phyloP scores from a whole-genome alignment of 1,140 invertebrate species.

The Pseudomyrmex sp. region DNA sequence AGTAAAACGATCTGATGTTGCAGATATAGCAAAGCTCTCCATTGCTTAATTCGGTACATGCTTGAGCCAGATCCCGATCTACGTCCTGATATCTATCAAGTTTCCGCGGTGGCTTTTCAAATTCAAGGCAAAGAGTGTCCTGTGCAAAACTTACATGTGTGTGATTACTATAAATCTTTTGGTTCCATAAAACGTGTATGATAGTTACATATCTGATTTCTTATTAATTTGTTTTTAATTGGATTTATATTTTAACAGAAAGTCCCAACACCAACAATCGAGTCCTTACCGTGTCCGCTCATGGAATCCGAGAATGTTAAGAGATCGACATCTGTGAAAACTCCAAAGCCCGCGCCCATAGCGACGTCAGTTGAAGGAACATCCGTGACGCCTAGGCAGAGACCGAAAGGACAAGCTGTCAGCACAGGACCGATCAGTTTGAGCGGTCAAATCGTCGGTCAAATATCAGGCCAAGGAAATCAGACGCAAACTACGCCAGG shows the following conservation, averaged over 20 bases:
- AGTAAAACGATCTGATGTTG: conserved; percentile 58
- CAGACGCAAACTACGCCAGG: conserved; percentile 73
- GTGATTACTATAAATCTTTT: conserved; percentile 68
- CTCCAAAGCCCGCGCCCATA: conserved; percentile 84
- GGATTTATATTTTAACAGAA: conserved; percentile 85
- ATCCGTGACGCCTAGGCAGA: conserved; percentile 93
- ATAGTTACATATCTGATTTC: not conserved
- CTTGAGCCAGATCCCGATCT: conserved; percentile 93
- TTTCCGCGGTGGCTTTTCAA: conserved; percentile 92
- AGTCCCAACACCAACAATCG: conserved; percentile 87
- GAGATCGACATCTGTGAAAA: conserved; percentile 86
- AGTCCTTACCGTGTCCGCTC: conserved; percentile 87
- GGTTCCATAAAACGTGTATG: not conserved
- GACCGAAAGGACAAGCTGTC: conserved; percentile 90
- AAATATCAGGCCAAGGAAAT: conserved; percentile 83
- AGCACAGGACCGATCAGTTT: conserved; percentile 82
- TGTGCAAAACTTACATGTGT: conserved; percentile 93
- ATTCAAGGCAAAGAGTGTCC: conserved; percentile 91
- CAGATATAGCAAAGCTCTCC: conserved; percentile 82
- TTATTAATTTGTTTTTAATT: not conserved
- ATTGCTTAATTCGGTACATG: conserved; percentile 90
- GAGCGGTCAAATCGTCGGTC: conserved; percentile 82
- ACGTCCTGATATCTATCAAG: conserved; percentile 96
- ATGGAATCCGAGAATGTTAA: conserved; percentile 89
- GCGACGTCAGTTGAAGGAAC: conserved; percentile 89